Conservation (phyloP, 2,113 vertebrate genomes). For the Petaurus breviceps region DNA sequence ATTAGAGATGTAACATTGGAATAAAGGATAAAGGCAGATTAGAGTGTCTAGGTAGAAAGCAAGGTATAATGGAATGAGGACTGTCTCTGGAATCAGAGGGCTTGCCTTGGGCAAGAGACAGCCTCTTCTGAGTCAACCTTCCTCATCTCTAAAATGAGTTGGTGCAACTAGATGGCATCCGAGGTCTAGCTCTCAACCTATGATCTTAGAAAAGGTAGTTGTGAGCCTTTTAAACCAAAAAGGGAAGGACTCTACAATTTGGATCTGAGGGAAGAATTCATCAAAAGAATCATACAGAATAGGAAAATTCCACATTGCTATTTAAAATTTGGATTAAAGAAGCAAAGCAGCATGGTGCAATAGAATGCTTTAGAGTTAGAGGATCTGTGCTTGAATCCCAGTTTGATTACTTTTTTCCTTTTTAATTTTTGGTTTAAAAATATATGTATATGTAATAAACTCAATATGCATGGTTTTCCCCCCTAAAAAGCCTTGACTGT, state of each 20-base stretch:
- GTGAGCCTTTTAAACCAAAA: constrained; percentile 26
- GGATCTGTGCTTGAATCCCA: not conserved
- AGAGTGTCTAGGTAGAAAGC: not conserved
- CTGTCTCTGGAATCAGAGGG: not conserved
- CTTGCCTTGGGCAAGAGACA: not conserved
- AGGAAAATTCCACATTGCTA: constrained; percentile 3
- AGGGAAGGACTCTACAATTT: constrained; percentile 31
- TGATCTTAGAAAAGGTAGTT: not conserved
- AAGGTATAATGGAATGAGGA: not conserved
- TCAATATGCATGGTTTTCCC: not conserved
- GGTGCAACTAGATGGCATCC: not conserved
- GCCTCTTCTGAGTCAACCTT: not conserved
- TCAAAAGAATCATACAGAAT: not conserved
- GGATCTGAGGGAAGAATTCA: constrained; percentile 24
- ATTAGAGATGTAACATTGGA: constrained; percentile 11
- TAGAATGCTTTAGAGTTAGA: not conserved
- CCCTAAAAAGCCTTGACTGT: not conserved
- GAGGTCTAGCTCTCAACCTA: not conserved
- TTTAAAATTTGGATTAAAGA: constrained; percentile 27
- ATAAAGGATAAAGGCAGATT: not conserved
- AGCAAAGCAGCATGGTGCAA: not conserved
- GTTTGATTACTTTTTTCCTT: not conserved
- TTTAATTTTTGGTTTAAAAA: not conserved
- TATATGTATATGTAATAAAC: not conserved
- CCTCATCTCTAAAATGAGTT: not conserved